phyloP scores from a whole-genome alignment of 2,888 invertebrate species.

The Dione vanillae region DNA sequence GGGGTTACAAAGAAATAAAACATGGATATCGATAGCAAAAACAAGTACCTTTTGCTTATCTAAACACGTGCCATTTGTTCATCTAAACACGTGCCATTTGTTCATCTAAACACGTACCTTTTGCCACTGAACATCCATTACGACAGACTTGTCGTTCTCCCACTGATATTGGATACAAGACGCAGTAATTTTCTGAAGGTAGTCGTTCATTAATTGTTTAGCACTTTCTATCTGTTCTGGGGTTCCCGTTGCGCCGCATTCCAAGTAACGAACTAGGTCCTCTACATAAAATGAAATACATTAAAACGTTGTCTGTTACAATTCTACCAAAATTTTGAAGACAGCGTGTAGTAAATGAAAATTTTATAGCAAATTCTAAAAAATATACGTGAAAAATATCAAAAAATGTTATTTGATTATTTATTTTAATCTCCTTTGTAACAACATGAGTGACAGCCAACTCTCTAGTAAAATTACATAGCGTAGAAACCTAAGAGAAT shows the following conservation, averaged over 20 bases:
- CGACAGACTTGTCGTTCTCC: constrained; percentile 61
- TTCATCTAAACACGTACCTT: constrained; percentile 56
- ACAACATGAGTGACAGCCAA: too few species aligned
- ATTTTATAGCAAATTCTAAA: too few species aligned
- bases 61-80: constrained; percentile 54
- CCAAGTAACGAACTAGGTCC: constrained; percentile 60
- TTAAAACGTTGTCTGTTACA: too few species aligned
- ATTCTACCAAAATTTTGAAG: too few species aligned
- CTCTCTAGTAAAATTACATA: too few species aligned
- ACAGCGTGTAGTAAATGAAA: too few species aligned
- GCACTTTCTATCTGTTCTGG: constrained; percentile 57
- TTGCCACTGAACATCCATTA: constrained; percentile 59
- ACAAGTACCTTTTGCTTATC: constrained; percentile 57
- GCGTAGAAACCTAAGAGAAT: too few species aligned
- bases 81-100: constrained; percentile 54
- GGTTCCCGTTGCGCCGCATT: constrained; percentile 61
- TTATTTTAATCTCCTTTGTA: too few species aligned
- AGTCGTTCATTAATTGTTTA: constrained; percentile 53
- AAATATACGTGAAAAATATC: too few species aligned
- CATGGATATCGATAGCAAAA: too few species aligned
- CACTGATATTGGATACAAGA: constrained; percentile 58
- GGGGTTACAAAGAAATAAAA: too few species aligned
- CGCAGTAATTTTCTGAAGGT: constrained; percentile 51
- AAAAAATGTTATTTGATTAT: too few species aligned
- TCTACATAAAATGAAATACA: constrained; percentile 50